Conservation (phyloP, 2,113 vertebrate genomes). For the Neodontobutis hainanensis region DNA sequence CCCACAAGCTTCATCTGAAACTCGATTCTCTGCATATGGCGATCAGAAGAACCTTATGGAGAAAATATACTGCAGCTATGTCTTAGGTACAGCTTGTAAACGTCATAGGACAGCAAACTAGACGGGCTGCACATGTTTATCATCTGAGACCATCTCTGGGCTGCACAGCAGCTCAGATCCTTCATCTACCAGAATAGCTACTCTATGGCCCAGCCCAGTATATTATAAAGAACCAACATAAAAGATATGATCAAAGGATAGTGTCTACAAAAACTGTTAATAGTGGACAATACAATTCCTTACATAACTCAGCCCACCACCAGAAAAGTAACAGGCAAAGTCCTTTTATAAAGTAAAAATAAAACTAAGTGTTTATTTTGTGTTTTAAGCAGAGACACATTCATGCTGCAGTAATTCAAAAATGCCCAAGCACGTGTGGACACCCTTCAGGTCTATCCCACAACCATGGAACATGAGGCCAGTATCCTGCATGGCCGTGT, state of each 20-base stretch:
- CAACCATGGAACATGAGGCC: background rate
- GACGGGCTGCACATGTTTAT: slow-evolving; percentile 15
- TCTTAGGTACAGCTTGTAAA: slow-evolving; percentile 24
- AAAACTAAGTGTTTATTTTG: no score
- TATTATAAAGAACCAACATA: background rate
- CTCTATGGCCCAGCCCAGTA: slow-evolving; percentile 7
- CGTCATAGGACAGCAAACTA: slow-evolving; percentile 16
- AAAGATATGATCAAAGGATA: background rate
- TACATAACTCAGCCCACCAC: no score
- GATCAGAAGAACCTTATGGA: slow-evolving; percentile 26
- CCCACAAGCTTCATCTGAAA: slow-evolving; percentile 26
- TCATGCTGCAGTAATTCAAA: no score
- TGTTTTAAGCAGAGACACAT: no score
- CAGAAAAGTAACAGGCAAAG: no score
- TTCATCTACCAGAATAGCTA: slow-evolving; percentile 10
- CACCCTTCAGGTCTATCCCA: background rate
- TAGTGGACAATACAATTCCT: background rate
- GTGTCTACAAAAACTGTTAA: background rate
- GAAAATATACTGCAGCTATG: slow-evolving; percentile 9
- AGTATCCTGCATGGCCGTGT: background rate
- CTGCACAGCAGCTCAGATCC: slow-evolving; percentile 1
- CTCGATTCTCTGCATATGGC: slow-evolving; percentile 16
- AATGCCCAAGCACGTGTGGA: background rate
- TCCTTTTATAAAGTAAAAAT: no score
- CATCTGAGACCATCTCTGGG: slow-evolving; percentile 13